Evolutionary conservation across 1,140 invertebrate genomes (phyloP), one percentile per base, ranked within the genome.

Genomic region (Aphis craccivora): DNA sequence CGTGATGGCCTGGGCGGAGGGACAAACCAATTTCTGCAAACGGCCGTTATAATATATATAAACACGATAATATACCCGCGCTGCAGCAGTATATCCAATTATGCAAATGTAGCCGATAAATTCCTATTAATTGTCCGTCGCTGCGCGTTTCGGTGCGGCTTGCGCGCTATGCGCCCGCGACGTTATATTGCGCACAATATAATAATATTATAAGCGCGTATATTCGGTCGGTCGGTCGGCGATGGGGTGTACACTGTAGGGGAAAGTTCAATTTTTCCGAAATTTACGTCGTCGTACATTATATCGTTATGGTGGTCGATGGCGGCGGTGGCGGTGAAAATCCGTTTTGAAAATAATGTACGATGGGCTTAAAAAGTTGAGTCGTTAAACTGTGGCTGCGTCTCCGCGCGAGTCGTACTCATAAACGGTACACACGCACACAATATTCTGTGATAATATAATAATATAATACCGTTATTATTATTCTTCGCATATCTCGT

Each of bases 21-120:
- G 48, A 53, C 51, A 25, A 89, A 89, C 48, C 88, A 35, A 89
- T 87, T 48, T 9, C 43, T 89, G 45, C 45, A 7, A n/a, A 67
- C 53, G 35, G 53, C 9, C 37, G 89, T 90, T 55, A 14, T 35
- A 30, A 40, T 43, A 53, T 35, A 37, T 43, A 43, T 76, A 76
- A 67, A n/a, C 30, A 76, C 60, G 60, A 76, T 76, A 43, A 40
- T 88, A 37, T 22, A 88, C 14, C 23, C 45, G n/a, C 11, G 45
- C 9, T n/a, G 35, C 35, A 37, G 81, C 83, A 37, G 48, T 53
- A 53, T 67, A 93, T 93, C 91, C 91, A 93, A 93, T 93, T 93
- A 93, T 93, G 91, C 91, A 93, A 93, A 93, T 93, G 91, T 51
- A 84, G 45, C 35, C 91, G 91, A 93, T 93, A 93, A 93, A 93